Evolutionary conservation across 2,113 vertebrate species (phyloP).

Genomic region (Ammodytes dubius): DNA sequence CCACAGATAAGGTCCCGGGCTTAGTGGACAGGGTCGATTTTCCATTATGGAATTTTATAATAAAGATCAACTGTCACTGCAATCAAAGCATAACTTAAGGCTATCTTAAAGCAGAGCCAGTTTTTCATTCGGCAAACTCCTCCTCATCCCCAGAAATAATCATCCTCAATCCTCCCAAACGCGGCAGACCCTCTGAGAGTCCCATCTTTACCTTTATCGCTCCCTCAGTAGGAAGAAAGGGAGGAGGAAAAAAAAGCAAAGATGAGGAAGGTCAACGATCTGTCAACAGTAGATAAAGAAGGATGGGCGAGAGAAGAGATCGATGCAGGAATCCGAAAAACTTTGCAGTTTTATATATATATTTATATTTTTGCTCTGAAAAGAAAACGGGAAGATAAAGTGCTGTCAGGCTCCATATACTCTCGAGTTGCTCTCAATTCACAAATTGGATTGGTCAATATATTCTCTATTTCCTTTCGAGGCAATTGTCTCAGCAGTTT

Average conservation of each 20-base stretch:
- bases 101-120: constrained; percentile 62
- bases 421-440: constrained; percentile 1
- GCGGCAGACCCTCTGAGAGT: constrained; percentile 43
- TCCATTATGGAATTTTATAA: constrained; percentile 83
- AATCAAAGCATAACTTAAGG: constrained; percentile 77
- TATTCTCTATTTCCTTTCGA: constrained; percentile 12
- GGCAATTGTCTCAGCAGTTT: constrained; percentile 5
- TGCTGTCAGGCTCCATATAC: constrained; percentile 9
- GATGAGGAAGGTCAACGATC: constrained; percentile 75
- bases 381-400: constrained; percentile 42
- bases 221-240: constrained; percentile 46
- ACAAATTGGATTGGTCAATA: not conserved
- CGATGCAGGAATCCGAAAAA: constrained; percentile 59
- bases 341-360: constrained; percentile 42
- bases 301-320: constrained; percentile 53
- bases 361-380: constrained; percentile 29
- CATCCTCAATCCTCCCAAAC: constrained; percentile 58
- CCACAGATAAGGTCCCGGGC: constrained; percentile 65
- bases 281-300: constrained; percentile 73
- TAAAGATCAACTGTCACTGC: constrained; percentile 82
- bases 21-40: constrained; percentile 80
- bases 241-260: constrained; percentile 49
- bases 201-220: constrained; percentile 63
- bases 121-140: constrained; percentile 52
- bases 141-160: constrained; percentile 59